Base-by-base conservation (phyloP, 2,797 vertebrate species). In the Synanceia verrucosa region DNA sequence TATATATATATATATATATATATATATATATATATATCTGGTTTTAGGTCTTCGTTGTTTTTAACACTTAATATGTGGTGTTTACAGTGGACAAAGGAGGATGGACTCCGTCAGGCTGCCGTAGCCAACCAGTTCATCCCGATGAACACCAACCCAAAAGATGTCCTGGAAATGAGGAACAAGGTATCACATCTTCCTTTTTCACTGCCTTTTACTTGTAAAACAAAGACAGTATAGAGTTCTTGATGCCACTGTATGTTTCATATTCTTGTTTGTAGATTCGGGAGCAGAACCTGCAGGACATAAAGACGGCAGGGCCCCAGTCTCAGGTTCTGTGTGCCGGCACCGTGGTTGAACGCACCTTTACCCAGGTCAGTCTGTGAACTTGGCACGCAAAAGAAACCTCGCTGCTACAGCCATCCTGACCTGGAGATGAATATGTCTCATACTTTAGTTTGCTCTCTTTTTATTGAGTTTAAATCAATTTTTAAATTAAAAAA, bases 41-140 rank as follows among this genome's bases (percentile, higher is more conserved):
- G 11, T 66, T 63, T 57, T 21, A 24, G 41, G 74, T 64, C n/a
- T 64, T 48, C n/a, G n/a, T n/a, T n/a, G n/a, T 19, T 70, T 77
- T 64, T 80, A 81, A 87, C 61, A 50, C 7, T 61, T 46, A n/a
- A n/a, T 9, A 29, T 67, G 19, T 69, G 51, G 78, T 92, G 37
- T 69, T 98, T 96, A 82, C 96, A 99, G 97, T 99, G 97, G 97
- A 95, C 96, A 88, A 99, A 99, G 92, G 98, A 99, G 92, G 98
- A 99, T 66, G 95, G 96, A 81, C 93, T 95, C 77, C 96, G 96
- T 88, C 94, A 97, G 91, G 92, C 96, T 92, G 94, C 96, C 59
- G 96, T 93, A 94, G 97, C 97, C 93, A 99, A 96, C 95, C 96
- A 99, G 93, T 99, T 99, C 92, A 97, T 99, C 83, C 98, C 98